Conservation (phyloP, 2,113 vertebrate species). For the Colistium nudipinnis region DNA sequence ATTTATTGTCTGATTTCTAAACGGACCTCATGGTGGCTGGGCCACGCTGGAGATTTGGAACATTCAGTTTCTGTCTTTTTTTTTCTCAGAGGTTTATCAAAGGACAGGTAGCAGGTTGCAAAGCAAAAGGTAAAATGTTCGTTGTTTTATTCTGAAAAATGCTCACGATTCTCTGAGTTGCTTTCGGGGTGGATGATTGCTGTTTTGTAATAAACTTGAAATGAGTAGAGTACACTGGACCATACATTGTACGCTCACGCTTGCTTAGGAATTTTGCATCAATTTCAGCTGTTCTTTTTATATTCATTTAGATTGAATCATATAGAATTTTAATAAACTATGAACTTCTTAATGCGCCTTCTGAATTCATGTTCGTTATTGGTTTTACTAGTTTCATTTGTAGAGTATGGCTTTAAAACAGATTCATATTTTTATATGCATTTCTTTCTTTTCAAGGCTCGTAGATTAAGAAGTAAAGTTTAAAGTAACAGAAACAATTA, state of each 20-base stretch:
- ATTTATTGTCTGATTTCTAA: slow-evolving; percentile 81
- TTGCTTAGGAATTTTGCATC: slow-evolving; percentile 70
- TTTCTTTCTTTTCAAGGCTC: slow-evolving; percentile 4
- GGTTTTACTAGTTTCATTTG: slow-evolving; percentile 27
- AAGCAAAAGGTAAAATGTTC: slow-evolving; percentile 39
- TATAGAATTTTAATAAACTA: slow-evolving; percentile 76
- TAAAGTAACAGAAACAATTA: slow-evolving; percentile 9
- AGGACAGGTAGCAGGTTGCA: slow-evolving; percentile 61
- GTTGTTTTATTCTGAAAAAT: slow-evolving; percentile 61
- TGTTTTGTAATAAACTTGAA: slow-evolving; percentile 80
- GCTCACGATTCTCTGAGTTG: slow-evolving; percentile 57
- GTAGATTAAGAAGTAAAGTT: slow-evolving; percentile 28
- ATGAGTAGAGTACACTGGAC: slow-evolving; percentile 80
- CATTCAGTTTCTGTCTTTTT: slow-evolving; percentile 65
- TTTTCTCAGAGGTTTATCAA: slow-evolving; percentile 73
- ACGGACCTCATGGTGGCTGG: slow-evolving; percentile 81
- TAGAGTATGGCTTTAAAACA: slow-evolving; percentile 18
- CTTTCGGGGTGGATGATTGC: slow-evolving; percentile 71
- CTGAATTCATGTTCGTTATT: slow-evolving; percentile 56
- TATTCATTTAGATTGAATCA: slow-evolving; percentile 62
- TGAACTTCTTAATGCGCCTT: slow-evolving; percentile 69
- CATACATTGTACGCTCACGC: slow-evolving; percentile 70
- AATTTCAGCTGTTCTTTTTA: slow-evolving; percentile 62
- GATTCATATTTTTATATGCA: slow-evolving; percentile 25
- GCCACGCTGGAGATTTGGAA: slow-evolving; percentile 74